These are phyloP conservation scores for Amphiura filiformis DNA, from an alignment of 35 echinoderm and acorn worm genomes.

Conservation along the genomic window DNA sequence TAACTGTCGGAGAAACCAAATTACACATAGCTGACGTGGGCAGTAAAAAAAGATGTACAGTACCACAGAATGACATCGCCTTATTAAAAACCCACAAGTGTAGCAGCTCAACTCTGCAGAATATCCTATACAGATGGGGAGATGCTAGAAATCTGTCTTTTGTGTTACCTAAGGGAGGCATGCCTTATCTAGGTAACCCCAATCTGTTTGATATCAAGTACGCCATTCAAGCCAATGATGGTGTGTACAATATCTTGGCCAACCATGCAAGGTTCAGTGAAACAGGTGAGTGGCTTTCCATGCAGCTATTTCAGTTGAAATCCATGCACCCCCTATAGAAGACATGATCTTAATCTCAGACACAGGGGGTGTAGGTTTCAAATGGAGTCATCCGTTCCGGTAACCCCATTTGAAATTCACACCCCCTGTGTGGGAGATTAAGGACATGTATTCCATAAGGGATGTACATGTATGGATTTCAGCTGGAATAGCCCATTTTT, in stretches of 20 bases:
- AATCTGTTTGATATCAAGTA: constrained; percentile 37
- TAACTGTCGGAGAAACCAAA: no score
- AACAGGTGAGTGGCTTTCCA: constrained; percentile 30
- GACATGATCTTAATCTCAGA: no score
- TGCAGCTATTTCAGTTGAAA: background rate
- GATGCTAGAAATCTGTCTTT: constrained; percentile 71
- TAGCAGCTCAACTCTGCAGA: constrained; percentile 90
- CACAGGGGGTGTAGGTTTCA: no score
- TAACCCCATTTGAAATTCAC: no score
- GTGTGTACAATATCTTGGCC: constrained; percentile 85
- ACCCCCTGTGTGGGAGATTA: no score
- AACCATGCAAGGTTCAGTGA: constrained; percentile 68
- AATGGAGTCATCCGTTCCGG: no score
- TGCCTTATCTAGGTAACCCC: constrained; percentile 61
- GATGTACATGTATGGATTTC: no score
- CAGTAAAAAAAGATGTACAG: no score
- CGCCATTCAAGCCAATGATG: constrained; percentile 25
- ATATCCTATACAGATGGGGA: constrained; percentile 80
- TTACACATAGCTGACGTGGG: no score
- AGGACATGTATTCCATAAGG: no score
- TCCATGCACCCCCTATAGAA: no score
- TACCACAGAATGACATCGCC: constrained; percentile 62
- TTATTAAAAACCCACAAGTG: constrained; percentile 97
- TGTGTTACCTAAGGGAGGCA: constrained; percentile 59
- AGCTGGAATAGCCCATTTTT: no score